phyloP scores from a whole-genome alignment of 2,113 vertebrate genomes.

The Podarcis muralis region DNA sequence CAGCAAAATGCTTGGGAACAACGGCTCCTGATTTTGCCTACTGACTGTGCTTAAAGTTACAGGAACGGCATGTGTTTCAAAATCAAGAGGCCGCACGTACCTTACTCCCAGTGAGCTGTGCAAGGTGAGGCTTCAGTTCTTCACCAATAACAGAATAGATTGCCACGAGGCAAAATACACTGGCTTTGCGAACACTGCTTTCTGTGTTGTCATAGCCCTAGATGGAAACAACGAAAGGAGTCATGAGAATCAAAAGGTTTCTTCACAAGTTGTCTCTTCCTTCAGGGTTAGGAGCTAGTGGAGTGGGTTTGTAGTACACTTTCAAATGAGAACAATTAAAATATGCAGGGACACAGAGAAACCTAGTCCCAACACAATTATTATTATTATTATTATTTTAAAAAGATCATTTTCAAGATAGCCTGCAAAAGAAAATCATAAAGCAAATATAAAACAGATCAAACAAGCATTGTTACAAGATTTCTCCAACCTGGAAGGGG shows the following conservation, averaged over 20 bases:
- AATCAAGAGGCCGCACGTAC: slow-evolving; percentile 61
- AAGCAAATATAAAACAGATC: no score
- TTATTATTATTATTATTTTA: no score
- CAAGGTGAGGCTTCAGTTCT: slow-evolving; percentile 94
- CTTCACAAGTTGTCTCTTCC: neutral
- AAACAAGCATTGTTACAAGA: no score
- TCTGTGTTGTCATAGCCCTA: slow-evolving; percentile 98
- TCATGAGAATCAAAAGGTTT: slow-evolving; percentile 41
- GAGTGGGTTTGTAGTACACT: no score
- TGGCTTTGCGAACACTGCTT: slow-evolving; percentile 96
- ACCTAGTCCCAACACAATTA: no score
- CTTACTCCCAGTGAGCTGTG: slow-evolving; percentile 97
- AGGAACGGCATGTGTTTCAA: neutral
- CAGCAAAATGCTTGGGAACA: neutral
- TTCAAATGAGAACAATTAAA: no score
- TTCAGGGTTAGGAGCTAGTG: neutral
- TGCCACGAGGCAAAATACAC: slow-evolving; percentile 95
- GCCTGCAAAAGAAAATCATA: no score
- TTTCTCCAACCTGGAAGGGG: no score
- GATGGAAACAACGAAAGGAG: slow-evolving; percentile 9
- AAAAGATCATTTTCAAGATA: no score
- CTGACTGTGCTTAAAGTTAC: neutral
- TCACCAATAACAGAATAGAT: slow-evolving; percentile 97
- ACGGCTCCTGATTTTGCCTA: neutral
- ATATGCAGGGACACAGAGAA: no score